Percentiles rank a stretch among this genome's conserved stretches.
Evolutionary conservation across 2,888 invertebrate species (phyloP).

Genomic region (Drosophila suboccidentalis): DNA sequence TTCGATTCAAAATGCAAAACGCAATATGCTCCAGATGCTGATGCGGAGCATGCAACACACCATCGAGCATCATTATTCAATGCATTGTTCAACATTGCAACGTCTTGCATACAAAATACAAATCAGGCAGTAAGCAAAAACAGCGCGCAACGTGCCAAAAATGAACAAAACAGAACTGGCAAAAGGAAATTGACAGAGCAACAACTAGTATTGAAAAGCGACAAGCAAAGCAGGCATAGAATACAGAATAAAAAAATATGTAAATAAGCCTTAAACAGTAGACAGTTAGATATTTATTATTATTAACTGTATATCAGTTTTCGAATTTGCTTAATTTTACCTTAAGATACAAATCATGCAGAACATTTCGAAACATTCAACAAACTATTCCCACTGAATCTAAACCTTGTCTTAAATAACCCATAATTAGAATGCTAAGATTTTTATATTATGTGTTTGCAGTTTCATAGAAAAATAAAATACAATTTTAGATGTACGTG

Average conservation of each 20-base stretch:
- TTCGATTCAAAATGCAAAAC: slow-evolving; percentile 57
- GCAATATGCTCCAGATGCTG: slow-evolving; percentile 45
- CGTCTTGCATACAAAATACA: slow-evolving; percentile 67
- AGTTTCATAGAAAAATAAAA: no score
- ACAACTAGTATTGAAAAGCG: slow-evolving; percentile 25
- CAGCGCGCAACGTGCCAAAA: slow-evolving; percentile 56
- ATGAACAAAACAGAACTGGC: slow-evolving; percentile 38
- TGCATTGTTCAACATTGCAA: slow-evolving; percentile 56
- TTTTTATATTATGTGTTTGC: no score
- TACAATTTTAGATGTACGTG: no score
- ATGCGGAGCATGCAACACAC: slow-evolving; percentile 58
- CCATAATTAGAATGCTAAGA: no score
- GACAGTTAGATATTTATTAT: slow-evolving; percentile 11
- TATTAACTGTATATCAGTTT: neutral
- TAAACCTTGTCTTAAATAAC: no score
- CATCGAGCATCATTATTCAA: slow-evolving; percentile 47
- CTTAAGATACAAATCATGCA: slow-evolving; percentile 39
- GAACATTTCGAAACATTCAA: neutral
- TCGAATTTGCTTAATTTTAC: slow-evolving; percentile 45
- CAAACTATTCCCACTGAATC: neutral
- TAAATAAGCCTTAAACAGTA: slow-evolving; percentile 24
- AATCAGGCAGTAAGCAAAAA: slow-evolving; percentile 42
- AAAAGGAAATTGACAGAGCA: slow-evolving; percentile 28
- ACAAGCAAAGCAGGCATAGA: slow-evolving; percentile 37
- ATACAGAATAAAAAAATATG: slow-evolving; percentile 9